Evolutionary conservation across 2,797 vertebrate species (phyloP).

Genomic region (Rhadinocentrus ornatus): DNA sequence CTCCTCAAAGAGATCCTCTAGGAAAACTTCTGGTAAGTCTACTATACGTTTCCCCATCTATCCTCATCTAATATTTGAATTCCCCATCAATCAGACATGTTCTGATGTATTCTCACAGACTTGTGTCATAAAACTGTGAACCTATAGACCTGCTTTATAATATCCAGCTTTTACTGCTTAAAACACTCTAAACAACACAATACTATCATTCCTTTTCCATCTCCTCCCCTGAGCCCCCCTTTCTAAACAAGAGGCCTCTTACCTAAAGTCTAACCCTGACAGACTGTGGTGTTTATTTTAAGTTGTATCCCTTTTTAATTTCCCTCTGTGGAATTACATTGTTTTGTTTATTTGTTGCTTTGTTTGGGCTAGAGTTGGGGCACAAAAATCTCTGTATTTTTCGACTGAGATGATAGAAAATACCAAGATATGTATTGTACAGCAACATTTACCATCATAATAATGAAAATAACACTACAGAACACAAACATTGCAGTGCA

Average conservation of each 20-base stretch:
- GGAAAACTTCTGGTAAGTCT: too few relatives aligned
- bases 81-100: slow-evolving; percentile 14
- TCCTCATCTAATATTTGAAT: slow-evolving; percentile 28
- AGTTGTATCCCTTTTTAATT: slow-evolving; percentile 19
- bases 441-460: neutral
- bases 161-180: slow-evolving; percentile 34
- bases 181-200: slow-evolving; percentile 41
- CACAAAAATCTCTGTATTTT: neutral
- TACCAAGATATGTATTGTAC: neutral
- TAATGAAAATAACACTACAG: neutral
- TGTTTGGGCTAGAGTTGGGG: slow-evolving; percentile 28
- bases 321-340: slow-evolving; percentile 41
- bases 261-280: slow-evolving; percentile 60
- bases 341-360: slow-evolving; percentile 49
- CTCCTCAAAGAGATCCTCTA: too few relatives aligned
- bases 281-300: slow-evolving; percentile 41
- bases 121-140: neutral
- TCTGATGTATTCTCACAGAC: neutral
- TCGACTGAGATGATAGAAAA: neutral
- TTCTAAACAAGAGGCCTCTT: slow-evolving; percentile 44
- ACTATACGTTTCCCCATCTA: neutral
- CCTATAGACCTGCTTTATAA: slow-evolving; percentile 30
- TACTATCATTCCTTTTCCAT: slow-evolving; percentile 23
- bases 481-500: neutral
- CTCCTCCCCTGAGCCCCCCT: slow-evolving; percentile 42